Base-by-base conservation (phyloP, 2,888 invertebrate species). In the Sycophila texana region DNA sequence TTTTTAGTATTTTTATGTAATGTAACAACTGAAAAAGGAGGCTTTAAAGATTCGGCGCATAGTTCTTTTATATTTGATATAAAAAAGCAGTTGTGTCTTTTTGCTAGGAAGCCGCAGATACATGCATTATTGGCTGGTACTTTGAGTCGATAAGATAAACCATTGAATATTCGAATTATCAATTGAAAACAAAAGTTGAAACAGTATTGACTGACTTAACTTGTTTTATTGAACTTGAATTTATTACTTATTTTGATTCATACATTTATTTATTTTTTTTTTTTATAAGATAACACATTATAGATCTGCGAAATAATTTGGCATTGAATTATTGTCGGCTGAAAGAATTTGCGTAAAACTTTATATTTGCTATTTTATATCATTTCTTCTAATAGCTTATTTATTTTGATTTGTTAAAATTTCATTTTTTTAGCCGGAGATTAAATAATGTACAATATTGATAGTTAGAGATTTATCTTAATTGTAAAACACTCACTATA, bases 391-490 rank as follows among this genome's bases (percentile, higher is more conserved):
- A 72, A 61, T 18, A 18, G 57, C 18, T 63, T 70, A 47, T 18
- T 70, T 47, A 51, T n/a, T 71, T 77, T 77, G 26, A 77, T 65
- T 71, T 58, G 53, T 68, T 18, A 47, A 39, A 39, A 39, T 10
- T 39, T 39, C 39, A 39, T 7, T 39, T 39, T 39, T 39, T 39
- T 39, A 39, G 39, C 10, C 10, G 10, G 39, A 39, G 39, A 39
- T 39, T 39, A 39, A 39, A 39, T 39, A 39, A 39, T 39, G 10
- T 10, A 39, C 39, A 39, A 39, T 39, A 39, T 39, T 39, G 7
- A 39, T 39, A 39, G 39, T 39, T 39, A 39, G 7, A 10, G 39
- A 39, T 39, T 39, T 20, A 18, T 58, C 53, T 63, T 39, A 65
- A 72, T 22, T 7, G 22, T 14, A 20, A 60, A 67, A 67, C 18